These are phyloP conservation scores for Chirona hameri DNA, from an alignment of 2,888 invertebrate genomes.

Conservation along the genomic window DNA sequence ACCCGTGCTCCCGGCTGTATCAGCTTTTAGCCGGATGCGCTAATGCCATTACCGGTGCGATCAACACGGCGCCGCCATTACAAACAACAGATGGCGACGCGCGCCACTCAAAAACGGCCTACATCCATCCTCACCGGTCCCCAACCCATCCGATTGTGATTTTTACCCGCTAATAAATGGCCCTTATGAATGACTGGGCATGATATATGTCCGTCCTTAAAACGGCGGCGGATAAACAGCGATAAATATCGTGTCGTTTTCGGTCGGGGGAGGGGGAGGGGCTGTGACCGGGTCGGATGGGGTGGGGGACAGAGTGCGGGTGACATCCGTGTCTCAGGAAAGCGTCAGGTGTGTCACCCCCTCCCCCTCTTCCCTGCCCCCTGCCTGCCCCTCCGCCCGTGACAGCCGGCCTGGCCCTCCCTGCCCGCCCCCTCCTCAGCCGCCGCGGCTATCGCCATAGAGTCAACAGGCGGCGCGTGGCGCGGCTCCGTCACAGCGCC, in stretches of 20 bases:
- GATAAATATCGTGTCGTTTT: neutral
- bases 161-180: constrained; percentile 26
- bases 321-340: neutral
- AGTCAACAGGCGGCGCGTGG: neutral
- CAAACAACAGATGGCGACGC: constrained; percentile 12
- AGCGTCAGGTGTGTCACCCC: neutral
- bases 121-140: neutral
- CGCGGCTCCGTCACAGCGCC: neutral
- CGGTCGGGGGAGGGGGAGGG: neutral
- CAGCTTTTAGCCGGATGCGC: constrained; percentile 3
- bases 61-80: neutral
- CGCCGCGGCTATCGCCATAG: neutral
- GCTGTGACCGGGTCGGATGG: neutral
- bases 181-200: constrained; percentile 23
- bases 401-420: neutral
- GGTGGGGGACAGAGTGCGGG: neutral
- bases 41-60: neutral
- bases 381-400: neutral
- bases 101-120: neutral
- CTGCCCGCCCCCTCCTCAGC: neutral
- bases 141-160: constrained; percentile 27
- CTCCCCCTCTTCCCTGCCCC: neutral
- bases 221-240: neutral
- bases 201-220: constrained; percentile 8
- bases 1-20: neutral